These are phyloP conservation scores for Dicranocentrus wangi DNA, from an alignment of 2,888 invertebrate genomes.

Conservation along the genomic window DNA sequence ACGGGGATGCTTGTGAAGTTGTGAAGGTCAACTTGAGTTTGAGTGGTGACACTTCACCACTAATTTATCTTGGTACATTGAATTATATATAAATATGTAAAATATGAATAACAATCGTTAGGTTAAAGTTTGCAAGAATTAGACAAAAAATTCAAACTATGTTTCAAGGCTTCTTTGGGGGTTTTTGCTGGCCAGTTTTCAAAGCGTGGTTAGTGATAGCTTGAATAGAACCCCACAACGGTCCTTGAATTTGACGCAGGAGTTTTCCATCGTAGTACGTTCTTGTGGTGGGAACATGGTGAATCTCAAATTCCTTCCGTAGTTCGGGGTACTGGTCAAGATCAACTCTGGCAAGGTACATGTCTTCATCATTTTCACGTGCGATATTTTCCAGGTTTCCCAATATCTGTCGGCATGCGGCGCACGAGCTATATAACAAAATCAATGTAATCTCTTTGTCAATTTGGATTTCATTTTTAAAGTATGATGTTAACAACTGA, in stretches of 20 bases:
- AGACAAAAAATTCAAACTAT: too few species aligned
- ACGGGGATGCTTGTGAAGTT: too few species aligned
- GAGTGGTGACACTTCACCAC: too few species aligned
- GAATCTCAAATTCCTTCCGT: slow-evolving; percentile 47
- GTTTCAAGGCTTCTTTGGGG: background rate
- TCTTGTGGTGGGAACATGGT: slow-evolving; percentile 47
- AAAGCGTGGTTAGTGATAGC: slow-evolving; percentile 41
- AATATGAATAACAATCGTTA: too few species aligned
- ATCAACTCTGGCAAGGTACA: slow-evolving; percentile 52
- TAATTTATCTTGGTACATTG: too few species aligned
- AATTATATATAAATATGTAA: too few species aligned
- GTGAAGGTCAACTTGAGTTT: too few species aligned
- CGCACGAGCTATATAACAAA: slow-evolving; percentile 19
- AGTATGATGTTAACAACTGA: too few species aligned
- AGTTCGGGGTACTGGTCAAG: slow-evolving; percentile 46
- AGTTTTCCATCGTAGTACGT: slow-evolving; percentile 36
- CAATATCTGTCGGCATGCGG: slow-evolving; percentile 28
- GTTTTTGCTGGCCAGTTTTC: slow-evolving; percentile 3
- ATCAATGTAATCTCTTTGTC: background rate
- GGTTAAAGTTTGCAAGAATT: too few species aligned
- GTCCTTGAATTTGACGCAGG: slow-evolving; percentile 28
- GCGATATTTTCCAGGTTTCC: slow-evolving; percentile 40
- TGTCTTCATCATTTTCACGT: slow-evolving; percentile 30
- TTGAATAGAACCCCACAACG: slow-evolving; percentile 15
- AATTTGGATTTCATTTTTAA: background rate